Conservation (phyloP, 2,797 vertebrate species). For the Ctenopoma multispine region DNA sequence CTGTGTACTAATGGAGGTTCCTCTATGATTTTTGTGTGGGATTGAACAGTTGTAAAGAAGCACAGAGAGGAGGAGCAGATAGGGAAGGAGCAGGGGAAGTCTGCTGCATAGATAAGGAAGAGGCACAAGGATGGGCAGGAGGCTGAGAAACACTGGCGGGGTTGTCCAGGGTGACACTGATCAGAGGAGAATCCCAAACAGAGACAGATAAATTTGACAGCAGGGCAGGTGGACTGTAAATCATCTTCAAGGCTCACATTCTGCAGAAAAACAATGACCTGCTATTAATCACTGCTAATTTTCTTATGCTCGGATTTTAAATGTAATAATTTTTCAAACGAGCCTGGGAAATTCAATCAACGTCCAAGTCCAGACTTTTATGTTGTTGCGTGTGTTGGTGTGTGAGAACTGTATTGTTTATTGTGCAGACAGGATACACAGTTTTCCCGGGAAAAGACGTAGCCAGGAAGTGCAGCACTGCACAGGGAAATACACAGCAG, state of each 20-base stretch:
- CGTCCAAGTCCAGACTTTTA: constrained; percentile 44
- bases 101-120: constrained; percentile 73
- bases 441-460: constrained; percentile 85
- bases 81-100: constrained; percentile 65
- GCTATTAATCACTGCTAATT: constrained; percentile 39
- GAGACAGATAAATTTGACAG: constrained; percentile 46
- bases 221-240: background rate
- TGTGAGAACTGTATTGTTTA: constrained; percentile 88
- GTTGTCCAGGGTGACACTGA: constrained; percentile 44
- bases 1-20: constrained; percentile 41
- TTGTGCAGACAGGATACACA: constrained; percentile 83
- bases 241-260: constrained; percentile 12
- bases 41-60: constrained; percentile 28
- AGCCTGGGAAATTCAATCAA: constrained; percentile 65
- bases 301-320: constrained; percentile 29
- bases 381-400: constrained; percentile 67
- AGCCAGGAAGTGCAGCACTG: constrained; percentile 80
- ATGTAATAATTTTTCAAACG: constrained; percentile 11
- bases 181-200: constrained; percentile 53
- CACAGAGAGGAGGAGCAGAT: constrained; percentile 31
- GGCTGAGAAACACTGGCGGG: constrained; percentile 13
- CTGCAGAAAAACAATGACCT: constrained; percentile 38
- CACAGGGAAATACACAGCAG: constrained; percentile 60
- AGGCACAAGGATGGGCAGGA: constrained; percentile 47
- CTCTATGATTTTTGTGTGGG: constrained; percentile 32